Evolutionary conservation across 2,113 vertebrate genomes (phyloP).

Genomic region (Hypocryptadius cinnamomeus): DNA sequence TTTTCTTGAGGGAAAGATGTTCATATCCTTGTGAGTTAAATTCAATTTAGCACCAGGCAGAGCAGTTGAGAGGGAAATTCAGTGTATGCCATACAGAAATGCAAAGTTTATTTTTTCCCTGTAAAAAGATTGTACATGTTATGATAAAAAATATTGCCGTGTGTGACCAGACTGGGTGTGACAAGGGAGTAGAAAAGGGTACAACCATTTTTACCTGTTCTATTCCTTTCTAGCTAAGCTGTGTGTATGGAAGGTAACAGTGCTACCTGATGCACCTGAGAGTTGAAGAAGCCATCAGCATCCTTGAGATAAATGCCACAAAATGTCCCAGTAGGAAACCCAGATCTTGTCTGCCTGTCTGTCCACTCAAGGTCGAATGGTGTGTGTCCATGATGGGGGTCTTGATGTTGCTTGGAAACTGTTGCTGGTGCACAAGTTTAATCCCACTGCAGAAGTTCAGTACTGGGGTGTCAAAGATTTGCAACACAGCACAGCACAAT

Average conservation of each 20-base stretch:
- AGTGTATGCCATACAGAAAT: neutral
- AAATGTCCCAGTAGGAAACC: neutral
- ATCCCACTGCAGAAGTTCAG: neutral
- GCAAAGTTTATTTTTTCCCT: neutral
- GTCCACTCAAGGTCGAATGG: neutral
- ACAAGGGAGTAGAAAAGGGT: neutral
- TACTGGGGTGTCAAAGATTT: neutral
- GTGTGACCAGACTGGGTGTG: neutral
- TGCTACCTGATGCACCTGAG: neutral
- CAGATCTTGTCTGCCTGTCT: neutral
- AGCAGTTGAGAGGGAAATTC: neutral
- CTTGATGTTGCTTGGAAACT: neutral
- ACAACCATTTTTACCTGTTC: neutral
- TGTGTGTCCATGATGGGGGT: rapidly evolving
- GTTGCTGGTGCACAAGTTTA: neutral
- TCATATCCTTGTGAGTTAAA: neutral
- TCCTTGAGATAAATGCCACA: neutral
- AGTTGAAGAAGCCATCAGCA: neutral
- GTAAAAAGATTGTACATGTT: neutral
- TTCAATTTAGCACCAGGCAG: neutral
- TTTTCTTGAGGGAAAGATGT: neutral
- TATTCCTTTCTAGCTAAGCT: neutral
- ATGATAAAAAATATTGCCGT: neutral
- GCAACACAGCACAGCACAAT: neutral
- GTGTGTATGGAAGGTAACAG: neutral